A percentile compares a stretch with the other conserved stretches of the same genome.
These are phyloP conservation scores for Chaetodon auriga DNA, from an alignment of 2,113 vertebrate genomes.

Conservation along the genomic window DNA sequence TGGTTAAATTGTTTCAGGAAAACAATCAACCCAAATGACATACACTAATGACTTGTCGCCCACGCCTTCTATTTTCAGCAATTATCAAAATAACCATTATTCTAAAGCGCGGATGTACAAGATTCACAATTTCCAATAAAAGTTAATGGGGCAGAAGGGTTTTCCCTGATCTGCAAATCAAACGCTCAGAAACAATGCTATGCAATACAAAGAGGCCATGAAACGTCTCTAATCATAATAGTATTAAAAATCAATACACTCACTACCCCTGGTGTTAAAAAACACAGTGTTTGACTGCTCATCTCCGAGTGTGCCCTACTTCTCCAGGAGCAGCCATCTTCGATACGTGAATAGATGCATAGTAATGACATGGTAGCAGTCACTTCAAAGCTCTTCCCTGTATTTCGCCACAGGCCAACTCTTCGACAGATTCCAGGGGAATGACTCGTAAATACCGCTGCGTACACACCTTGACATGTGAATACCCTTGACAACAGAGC, in stretches of 20 bases:
- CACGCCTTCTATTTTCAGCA: constrained; percentile 44
- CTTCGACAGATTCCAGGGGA: constrained; percentile 30
- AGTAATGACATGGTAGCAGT: constrained; percentile 63
- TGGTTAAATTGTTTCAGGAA: constrained; percentile 40
- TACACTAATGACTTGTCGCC: constrained; percentile 40
- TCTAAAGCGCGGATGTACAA: constrained; percentile 47
- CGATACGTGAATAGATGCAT: constrained; percentile 62
- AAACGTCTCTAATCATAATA: constrained; percentile 23
- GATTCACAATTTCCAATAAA: constrained; percentile 56
- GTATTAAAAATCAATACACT: constrained; percentile 34
- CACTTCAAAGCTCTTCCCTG: constrained; percentile 48
- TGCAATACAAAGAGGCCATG: neutral
- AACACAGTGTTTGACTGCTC: constrained; percentile 21
- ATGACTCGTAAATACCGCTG: constrained; percentile 22
- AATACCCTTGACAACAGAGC: constrained; percentile 4
- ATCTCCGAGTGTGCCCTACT: constrained; percentile 37
- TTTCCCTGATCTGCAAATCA: constrained; percentile 43
- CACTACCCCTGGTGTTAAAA: constrained; percentile 13
- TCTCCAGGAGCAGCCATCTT: constrained; percentile 64
- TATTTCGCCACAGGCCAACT: constrained; percentile 41
- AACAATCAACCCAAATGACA: constrained; percentile 56
- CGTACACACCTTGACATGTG: constrained; percentile 20
- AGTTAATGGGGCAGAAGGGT: constrained; percentile 45
- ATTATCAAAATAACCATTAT: constrained; percentile 58
- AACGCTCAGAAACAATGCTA: neutral